A percentile compares a stretch with the other conserved stretches of the same genome.
Evolutionary conservation across 1,140 invertebrate species (phyloP).

Genomic region (Tetranychus urticae): DNA sequence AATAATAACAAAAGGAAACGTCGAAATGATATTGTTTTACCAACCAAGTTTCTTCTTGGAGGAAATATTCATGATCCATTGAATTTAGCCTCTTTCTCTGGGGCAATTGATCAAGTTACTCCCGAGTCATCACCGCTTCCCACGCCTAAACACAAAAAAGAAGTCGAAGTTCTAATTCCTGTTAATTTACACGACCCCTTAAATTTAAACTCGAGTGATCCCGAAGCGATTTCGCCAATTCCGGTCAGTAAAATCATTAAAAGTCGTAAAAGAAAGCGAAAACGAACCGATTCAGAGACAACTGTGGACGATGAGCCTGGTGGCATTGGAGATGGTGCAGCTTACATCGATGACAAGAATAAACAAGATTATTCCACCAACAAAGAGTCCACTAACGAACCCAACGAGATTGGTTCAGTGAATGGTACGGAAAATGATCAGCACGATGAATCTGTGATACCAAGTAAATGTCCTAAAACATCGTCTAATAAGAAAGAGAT

Average conservation of each 20-base stretch:
- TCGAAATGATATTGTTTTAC: constrained; percentile 17
- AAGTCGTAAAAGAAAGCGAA: constrained; percentile 14
- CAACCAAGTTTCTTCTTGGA: constrained; percentile 70
- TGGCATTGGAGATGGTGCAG: no score
- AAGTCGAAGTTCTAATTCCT: constrained; percentile 71
- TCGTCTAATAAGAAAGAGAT: background rate
- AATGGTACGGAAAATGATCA: background rate
- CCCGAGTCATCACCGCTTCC: constrained; percentile 64
- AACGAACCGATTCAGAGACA: constrained; percentile 14
- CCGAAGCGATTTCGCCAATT: constrained; percentile 29
- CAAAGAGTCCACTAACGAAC: no score
- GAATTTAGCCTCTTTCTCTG: constrained; percentile 65
- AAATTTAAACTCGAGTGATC: constrained; percentile 53
- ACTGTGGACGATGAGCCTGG: background rate
- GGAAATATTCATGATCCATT: constrained; percentile 84
- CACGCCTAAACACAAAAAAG: constrained; percentile 53
- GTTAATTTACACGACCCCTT: constrained; percentile 73
- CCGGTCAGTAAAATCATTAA: background rate
- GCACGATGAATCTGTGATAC: background rate
- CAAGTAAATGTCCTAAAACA: background rate
- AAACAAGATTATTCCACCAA: no score
- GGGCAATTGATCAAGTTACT: constrained; percentile 65
- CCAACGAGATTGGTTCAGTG: background rate
- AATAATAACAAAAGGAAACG: background rate
- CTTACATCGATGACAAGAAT: no score